Conservation (phyloP, 2,113 vertebrate genomes). For the Acrocephalus kingi region DNA sequence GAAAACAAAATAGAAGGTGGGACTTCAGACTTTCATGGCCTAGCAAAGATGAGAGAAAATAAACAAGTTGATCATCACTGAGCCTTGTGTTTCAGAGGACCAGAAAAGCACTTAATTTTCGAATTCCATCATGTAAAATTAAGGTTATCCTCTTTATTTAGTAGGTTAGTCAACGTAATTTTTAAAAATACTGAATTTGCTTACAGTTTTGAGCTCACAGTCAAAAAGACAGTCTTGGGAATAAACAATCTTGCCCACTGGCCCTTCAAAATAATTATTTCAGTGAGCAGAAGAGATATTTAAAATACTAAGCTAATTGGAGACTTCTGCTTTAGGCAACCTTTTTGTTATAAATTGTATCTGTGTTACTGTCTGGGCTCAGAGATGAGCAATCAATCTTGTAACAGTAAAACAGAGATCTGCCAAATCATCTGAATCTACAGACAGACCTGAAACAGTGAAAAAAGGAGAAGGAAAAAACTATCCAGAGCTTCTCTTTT, state of each 20-base stretch:
- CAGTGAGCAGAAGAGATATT: not conserved
- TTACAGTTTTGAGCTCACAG: not conserved
- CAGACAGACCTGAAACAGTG: conserved; percentile 6
- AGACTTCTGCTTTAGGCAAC: not conserved
- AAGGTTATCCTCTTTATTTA: not conserved
- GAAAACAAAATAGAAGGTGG: not conserved
- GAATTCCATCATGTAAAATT: not conserved
- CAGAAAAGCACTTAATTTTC: not conserved
- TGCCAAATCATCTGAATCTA: not conserved
- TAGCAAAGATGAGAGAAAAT: not conserved
- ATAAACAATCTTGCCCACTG: not conserved
- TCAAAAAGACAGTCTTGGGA: not conserved
- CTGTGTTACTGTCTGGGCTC: not conserved
- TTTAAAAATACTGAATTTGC: not conserved
- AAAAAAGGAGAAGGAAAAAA: not conserved
- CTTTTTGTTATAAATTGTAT: not conserved
- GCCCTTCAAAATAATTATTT: not conserved
- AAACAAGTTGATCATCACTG: not conserved
- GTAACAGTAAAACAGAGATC: not conserved
- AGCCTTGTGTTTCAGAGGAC: not conserved
- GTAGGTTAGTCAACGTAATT: not conserved
- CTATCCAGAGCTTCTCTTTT: not conserved
- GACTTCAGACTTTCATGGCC: not conserved
- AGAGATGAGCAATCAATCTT: not conserved
- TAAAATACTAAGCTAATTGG: not conserved